A percentile compares a stretch with the other conserved stretches of the same genome.
Conservation (phyloP, 2,113 vertebrate genomes). For the Syngnathus scovelli region DNA sequence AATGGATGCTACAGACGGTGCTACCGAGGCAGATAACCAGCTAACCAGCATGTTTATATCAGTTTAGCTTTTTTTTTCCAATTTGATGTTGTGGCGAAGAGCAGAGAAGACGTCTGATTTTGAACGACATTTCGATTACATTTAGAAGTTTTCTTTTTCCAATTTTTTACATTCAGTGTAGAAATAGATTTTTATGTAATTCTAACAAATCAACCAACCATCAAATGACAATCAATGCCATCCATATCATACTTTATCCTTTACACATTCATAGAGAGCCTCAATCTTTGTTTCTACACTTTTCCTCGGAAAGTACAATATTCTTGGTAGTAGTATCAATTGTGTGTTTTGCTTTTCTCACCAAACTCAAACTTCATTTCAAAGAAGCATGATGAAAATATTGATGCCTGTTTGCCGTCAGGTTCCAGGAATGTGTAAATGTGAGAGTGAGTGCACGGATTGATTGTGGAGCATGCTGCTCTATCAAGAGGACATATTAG, state of each 20-base stretch:
- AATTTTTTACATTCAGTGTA: no score
- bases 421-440: slow-evolving; percentile 34
- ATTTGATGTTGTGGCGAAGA: no score
- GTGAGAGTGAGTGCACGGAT: slow-evolving; percentile 26
- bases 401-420: slow-evolving; percentile 8
- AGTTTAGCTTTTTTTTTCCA: no score
- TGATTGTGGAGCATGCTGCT: slow-evolving; percentile 33
- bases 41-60: no score
- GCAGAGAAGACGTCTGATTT: no score
- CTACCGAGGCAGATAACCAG: no score
- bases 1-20: no score
- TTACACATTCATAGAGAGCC: not conserved
- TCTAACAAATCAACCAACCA: not conserved
- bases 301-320: not conserved
- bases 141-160: no score
- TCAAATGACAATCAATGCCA: not conserved
- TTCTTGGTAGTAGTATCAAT: not conserved
- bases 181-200: no score
- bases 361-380: slow-evolving; percentile 12
- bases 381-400: slow-evolving; percentile 14
- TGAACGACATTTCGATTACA: no score
- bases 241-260: not conserved
- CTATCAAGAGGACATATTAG: slow-evolving; percentile 44
- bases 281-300: not conserved
- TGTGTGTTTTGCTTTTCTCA: slow-evolving; percentile 13